These are phyloP conservation scores for Agrochola lychnidis DNA, from an alignment of 2,888 invertebrate genomes.

Conservation along the genomic window DNA sequence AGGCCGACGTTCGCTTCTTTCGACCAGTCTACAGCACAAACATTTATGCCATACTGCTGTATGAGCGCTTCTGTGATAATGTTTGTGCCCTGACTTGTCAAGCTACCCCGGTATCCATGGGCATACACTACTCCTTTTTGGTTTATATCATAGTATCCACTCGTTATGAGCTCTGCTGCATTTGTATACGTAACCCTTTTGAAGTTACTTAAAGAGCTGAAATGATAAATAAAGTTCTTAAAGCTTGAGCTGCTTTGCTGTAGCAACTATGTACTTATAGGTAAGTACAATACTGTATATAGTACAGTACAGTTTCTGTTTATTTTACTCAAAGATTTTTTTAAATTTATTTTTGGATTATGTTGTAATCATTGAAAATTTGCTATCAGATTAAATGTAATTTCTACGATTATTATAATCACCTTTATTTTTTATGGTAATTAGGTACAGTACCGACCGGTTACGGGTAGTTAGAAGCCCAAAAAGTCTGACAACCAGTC, in stretches of 20 bases:
- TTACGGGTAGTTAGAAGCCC: too few relatives aligned
- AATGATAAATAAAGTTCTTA: not conserved
- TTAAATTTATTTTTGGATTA: too few relatives aligned
- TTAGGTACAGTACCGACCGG: too few relatives aligned
- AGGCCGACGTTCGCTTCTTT: not conserved
- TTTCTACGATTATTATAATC: not conserved
- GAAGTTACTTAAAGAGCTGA: conserved; percentile 3
- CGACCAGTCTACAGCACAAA: not conserved
- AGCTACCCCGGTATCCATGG: not conserved
- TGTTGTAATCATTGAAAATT: not conserved
- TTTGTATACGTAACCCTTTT: conserved; percentile 8
- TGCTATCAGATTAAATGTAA: not conserved
- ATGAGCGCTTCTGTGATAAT: not conserved
- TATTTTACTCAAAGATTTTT: too few relatives aligned
- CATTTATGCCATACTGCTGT: not conserved
- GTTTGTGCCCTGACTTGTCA: conserved; percentile 3
- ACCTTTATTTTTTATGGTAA: not conserved
- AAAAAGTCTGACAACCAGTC: too few relatives aligned
- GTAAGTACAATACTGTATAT: not conserved
- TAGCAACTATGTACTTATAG: not conserved
- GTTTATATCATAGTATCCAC: conserved; percentile 12
- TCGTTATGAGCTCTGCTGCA: conserved; percentile 17
- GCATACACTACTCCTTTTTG: not conserved
- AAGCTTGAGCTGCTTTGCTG: not conserved
- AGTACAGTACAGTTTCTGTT: not conserved